Conservation (phyloP, 2,113 vertebrate genomes). For the Engraulis encrasicolus region DNA sequence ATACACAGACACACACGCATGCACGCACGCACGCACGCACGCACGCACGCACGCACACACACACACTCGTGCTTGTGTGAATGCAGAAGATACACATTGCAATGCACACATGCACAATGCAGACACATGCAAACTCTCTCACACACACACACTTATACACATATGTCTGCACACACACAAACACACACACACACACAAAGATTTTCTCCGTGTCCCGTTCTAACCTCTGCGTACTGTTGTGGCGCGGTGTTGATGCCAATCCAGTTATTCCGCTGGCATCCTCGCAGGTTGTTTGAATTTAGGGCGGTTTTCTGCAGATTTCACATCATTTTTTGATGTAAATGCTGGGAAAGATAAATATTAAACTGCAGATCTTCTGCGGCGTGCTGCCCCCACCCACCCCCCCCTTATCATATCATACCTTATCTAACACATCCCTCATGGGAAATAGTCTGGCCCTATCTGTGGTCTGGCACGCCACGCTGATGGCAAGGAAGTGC, state of each 20-base stretch:
- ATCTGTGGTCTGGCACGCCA: constrained; percentile 38
- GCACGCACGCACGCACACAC: no score
- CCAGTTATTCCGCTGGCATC: not conserved
- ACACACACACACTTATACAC: no score
- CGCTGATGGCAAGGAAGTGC: constrained; percentile 38
- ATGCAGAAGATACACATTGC: no score
- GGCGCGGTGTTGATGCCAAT: not conserved
- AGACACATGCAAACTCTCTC: no score
- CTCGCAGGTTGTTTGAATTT: not conserved
- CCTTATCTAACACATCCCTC: constrained; percentile 42
- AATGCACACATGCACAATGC: no score
- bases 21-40: no score
- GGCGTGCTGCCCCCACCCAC: not conserved
- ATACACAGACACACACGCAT: no score
- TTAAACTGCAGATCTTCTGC: not conserved
- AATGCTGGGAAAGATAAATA: not conserved
- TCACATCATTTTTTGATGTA: not conserved
- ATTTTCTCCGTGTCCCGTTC: not conserved
- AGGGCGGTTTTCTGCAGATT: not conserved
- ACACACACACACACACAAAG: no score
- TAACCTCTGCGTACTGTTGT: not conserved
- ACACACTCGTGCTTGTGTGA: no score
- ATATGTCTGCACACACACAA: no score
- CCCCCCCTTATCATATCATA: no score
- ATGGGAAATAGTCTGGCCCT: constrained; percentile 36